phyloP scores from a whole-genome alignment of 2,797 vertebrate species.

The Lophius americanus region DNA sequence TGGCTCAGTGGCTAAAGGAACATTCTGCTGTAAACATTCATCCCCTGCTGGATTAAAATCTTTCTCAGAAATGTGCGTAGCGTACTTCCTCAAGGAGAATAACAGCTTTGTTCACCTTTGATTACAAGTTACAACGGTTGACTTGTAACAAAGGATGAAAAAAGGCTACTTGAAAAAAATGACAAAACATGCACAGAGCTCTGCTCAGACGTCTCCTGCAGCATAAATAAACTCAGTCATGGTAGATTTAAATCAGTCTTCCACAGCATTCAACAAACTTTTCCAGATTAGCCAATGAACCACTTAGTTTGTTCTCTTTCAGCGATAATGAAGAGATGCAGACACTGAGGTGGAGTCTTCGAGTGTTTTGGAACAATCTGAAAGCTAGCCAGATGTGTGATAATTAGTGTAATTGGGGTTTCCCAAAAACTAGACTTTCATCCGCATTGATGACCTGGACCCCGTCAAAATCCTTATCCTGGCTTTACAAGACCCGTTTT shows the following conservation, averaged over 20 bases:
- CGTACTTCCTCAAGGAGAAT: conserved; percentile 1
- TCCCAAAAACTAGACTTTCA: too few species aligned
- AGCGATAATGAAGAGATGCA: not conserved
- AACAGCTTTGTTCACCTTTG: not conserved
- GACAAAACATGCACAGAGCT: not conserved
- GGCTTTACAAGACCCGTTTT: too few species aligned
- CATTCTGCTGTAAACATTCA: not conserved
- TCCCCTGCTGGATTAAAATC: not conserved
- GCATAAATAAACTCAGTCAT: not conserved
- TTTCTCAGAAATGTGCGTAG: not conserved
- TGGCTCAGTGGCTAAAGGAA: not conserved
- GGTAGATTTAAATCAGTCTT: not conserved
- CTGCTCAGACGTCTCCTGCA: not conserved
- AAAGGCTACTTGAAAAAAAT: not conserved
- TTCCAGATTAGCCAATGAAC: not conserved
- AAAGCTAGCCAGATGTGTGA: not conserved
- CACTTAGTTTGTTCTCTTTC: not conserved
- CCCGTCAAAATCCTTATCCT: too few species aligned
- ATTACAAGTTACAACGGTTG: conserved; percentile 1
- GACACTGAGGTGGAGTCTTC: not conserved
- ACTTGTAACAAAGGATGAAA: conserved; percentile 6
- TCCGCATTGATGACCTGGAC: too few species aligned
- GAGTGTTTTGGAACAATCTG: not conserved
- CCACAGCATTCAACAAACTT: not conserved
- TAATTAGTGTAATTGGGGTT: not conserved